A percentile compares a stretch with the other conserved stretches of the same genome.
These are phyloP conservation scores for Lepidotrigona ventralis DNA, from an alignment of 1,140 invertebrate genomes.

Conservation along the genomic window DNA sequence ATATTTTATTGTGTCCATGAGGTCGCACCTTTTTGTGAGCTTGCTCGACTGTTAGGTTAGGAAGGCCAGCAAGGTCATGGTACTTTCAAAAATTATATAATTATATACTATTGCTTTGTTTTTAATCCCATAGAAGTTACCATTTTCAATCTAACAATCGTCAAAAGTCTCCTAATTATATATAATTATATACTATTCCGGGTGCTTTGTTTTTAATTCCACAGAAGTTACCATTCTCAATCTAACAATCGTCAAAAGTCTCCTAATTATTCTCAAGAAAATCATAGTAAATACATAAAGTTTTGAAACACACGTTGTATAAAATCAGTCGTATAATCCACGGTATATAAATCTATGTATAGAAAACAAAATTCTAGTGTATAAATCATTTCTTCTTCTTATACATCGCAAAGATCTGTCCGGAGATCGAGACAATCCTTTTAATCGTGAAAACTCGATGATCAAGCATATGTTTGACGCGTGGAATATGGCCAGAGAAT, in stretches of 20 bases:
- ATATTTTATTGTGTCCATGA: conserved; percentile 21
- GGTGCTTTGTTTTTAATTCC: not conserved
- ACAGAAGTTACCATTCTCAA: too few relatives aligned
- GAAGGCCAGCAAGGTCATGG: not conserved
- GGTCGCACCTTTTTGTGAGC: conserved; percentile 1
- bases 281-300: too few relatives aligned
- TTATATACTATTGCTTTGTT: not conserved
- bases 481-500: not conserved
- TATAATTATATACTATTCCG: not conserved
- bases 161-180: too few relatives aligned
- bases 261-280: too few relatives aligned
- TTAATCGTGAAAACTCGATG: too few relatives aligned
- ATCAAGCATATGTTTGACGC: not conserved
- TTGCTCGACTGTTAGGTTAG: not conserved
- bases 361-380: too few relatives aligned
- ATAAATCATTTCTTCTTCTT: not conserved
- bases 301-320: too few relatives aligned
- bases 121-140: too few relatives aligned
- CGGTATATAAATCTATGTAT: too few relatives aligned
- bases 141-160: too few relatives aligned
- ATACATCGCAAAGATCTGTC: not conserved
- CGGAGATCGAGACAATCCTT: not conserved
- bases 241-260: too few relatives aligned
- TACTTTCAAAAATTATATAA: conserved; percentile 6
- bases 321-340: too few relatives aligned